Evolutionary conservation across 2,888 invertebrate genomes (phyloP), one percentile per base, ranked within the genome.

Genomic region (Catonia carolina): DNA sequence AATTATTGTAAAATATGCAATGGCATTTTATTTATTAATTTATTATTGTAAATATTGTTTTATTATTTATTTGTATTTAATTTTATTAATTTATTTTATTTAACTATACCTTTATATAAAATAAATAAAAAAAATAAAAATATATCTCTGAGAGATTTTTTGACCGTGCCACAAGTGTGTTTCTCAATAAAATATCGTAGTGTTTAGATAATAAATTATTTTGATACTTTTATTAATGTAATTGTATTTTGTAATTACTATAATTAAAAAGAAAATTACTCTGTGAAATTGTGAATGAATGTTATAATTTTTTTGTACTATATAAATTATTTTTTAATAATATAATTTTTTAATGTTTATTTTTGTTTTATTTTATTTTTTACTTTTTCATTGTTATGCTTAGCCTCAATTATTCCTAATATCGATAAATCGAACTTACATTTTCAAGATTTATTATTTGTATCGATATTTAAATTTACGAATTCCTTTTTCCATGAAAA

Each of bases 261-360:
- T 27, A 27, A 27, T 27, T 27, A 6, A 55, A 27, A 50, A 20
- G 31, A 55, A 2, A 27, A 27, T 6, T 27, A 27, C 27, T 27
- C 4, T 6, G 27, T 27, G 8, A 6, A 27, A 6, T 6, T 27
- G 4, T 57, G 57, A n/a, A n/a, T 57, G 53, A 57, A 57, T 57
- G 48, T 49, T 49, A 53, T 53, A 27, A 47, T 39, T 20, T 53
- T 57, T 57, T 57, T 57, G 57, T 57, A 57, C 57, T 53, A 57
- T 57, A 57, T 57, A 57, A 57, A 53, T 57, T 57, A 57, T 57
- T 57, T 57, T 57, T 53, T 57, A 57, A 53, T 57, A 57, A 52
- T 57, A 41, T 55, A 55, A 53, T 53, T 53, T 57, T 53, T 22
- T 49, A 39, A 57, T 47, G 41, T 42, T 45, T 45, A 45, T 45